Base-by-base conservation (phyloP, 2,797 vertebrate genomes). In the Schizopygopsis malacanthus region DNA sequence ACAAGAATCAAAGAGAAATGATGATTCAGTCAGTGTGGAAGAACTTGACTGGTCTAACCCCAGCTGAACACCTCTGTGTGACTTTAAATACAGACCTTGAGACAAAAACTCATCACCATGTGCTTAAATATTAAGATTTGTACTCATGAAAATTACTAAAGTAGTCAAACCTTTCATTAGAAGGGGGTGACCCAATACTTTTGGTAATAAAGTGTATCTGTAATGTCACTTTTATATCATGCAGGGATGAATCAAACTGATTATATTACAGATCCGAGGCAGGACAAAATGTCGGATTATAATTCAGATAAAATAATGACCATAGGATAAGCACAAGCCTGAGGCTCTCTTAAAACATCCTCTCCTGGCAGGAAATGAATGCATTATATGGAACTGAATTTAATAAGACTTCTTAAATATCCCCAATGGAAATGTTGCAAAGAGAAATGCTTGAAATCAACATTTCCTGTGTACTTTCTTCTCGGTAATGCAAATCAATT, bases 331-430 rank as follows among this genome's bases (percentile, higher is more conserved):
- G 54, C 7, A n/a, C 28, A 81, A n/a, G 76, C 84, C 61, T 43
- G 59, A 78, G 79, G 83, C 81, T 79, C 71, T 67, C 50, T 67
- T 47, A 52, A 75, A 47, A n/a, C 7, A 82, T 82, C 80, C 56
- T 79, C 39, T 71, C 79, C 75, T 80, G 75, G 70, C 69, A 80
- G 84, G 79, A 82, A 81, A 39, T 83, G 2, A 87, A 87, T 80
- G 85, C 82, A 83, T 85, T 83, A 85, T 85, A 83, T 59, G 45
- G 77, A 87, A 77, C 20, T 59, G 25, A 82, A 77, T 86, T 77
- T 41, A 65, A 80, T 52, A 85, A 65, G 67, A 67, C 61, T 18
- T 65, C 22, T 79, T 45, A 63, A 45, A 79, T 45, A 80, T 67
- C 13, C 78, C n/a, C 39, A 47, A 25, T 3, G 78, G 41, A 65